Conservation (phyloP, 2,797 vertebrate genomes). For the Sebastes steindachneri region DNA sequence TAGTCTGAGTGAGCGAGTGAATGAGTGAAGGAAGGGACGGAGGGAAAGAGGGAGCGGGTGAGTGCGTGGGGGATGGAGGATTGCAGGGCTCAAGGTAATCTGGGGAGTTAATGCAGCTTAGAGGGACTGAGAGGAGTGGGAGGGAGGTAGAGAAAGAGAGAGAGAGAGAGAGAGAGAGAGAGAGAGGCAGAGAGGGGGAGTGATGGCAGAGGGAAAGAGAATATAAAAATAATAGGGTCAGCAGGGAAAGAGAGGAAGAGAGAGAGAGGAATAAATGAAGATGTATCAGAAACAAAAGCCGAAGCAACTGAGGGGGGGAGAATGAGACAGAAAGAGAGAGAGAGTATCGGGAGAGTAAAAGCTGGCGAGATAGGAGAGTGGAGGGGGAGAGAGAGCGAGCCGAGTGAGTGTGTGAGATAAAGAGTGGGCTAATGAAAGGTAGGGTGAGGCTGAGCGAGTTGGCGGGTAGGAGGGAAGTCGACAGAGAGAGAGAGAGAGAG, state of each 20-base stretch:
- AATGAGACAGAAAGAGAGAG: conserved; percentile 7
- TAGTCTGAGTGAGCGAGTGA: conserved; percentile 53
- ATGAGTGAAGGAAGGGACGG: conserved; percentile 58
- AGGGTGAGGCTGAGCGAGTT: conserved; percentile 77
- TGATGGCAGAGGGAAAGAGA: conserved; percentile 65
- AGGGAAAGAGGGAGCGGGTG: conserved; percentile 56
- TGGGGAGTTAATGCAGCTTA: conserved; percentile 88
- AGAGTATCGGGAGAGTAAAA: conserved; percentile 52
- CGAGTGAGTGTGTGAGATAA: conserved; percentile 75
- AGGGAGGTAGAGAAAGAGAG: conserved; percentile 69
- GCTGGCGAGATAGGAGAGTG: conserved; percentile 63
- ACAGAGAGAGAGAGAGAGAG: conserved; percentile 37
- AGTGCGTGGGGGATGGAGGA: conserved; percentile 79
- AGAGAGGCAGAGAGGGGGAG: conserved; percentile 46
- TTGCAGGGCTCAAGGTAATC: conserved; percentile 86
- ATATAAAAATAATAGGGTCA: conserved; percentile 82
- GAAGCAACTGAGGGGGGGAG: conserved; percentile 52
- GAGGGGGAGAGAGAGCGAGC: conserved; percentile 60
- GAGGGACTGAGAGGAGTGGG: conserved; percentile 78
- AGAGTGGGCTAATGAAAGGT: conserved; percentile 82
- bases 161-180: neutral
- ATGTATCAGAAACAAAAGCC: conserved; percentile 79
- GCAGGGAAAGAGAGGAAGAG: conserved; percentile 70
- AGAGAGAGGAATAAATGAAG: conserved; percentile 74
- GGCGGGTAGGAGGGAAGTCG: conserved; percentile 77